These are phyloP conservation scores for Austrolebias charrua DNA, from an alignment of 2,797 vertebrate genomes.

Conservation along the genomic window DNA sequence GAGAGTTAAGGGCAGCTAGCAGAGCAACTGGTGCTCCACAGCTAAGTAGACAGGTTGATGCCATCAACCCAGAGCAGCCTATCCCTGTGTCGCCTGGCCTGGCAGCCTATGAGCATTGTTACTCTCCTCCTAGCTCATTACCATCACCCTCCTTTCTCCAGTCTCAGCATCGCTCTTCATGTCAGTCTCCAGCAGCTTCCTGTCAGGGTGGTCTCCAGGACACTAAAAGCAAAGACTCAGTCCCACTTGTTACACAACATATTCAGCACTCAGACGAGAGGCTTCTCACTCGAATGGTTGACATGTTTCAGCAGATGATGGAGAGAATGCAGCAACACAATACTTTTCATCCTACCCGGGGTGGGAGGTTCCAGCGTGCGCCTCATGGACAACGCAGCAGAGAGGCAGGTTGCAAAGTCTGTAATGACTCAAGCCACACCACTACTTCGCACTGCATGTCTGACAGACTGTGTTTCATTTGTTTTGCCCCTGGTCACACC, in stretches of 20 bases:
- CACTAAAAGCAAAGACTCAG: too few species aligned
- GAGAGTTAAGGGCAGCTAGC: conserved; percentile 3
- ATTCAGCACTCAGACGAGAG: background rate
- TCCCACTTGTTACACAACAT: background rate
- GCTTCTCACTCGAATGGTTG: background rate
- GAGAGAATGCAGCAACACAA: background rate
- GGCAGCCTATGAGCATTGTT: too few species aligned
- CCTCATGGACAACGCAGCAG: background rate
- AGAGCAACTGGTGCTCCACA: background rate
- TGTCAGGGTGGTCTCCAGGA: too few species aligned
- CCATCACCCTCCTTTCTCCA: too few species aligned
- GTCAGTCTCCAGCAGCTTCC: too few species aligned
- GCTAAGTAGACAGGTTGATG: background rate
- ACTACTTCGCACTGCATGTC: conserved; percentile 16
- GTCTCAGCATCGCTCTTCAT: too few species aligned
- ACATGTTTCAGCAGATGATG: background rate
- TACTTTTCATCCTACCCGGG: too few species aligned
- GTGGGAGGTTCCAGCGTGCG: too few species aligned
- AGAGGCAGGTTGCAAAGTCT: background rate
- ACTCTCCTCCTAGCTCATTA: too few species aligned
- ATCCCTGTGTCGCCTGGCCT: too few species aligned
- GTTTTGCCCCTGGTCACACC: background rate
- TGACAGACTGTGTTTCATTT: conserved; percentile 4
- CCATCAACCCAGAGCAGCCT: background rate
- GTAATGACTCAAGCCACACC: conserved; percentile 4